Evolutionary conservation across 2,797 vertebrate genomes (phyloP).

Genomic region (Semaprochilodus insignis): DNA sequence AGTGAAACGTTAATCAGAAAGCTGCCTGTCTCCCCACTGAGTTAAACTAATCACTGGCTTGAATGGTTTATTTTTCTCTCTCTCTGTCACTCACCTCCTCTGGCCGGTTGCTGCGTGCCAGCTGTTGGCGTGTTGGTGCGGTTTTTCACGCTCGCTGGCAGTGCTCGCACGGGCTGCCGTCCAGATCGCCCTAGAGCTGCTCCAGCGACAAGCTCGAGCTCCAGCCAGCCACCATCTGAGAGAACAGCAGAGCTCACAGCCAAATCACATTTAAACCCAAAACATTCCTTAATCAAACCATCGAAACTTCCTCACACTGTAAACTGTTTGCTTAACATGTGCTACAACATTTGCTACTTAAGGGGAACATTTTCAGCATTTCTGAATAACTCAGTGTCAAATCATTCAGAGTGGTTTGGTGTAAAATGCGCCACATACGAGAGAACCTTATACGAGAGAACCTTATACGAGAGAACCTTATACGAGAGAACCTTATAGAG

Average conservation of each 20-base stretch:
- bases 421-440: no score
- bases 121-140: slow-evolving; percentile 55
- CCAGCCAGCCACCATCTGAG: slow-evolving; percentile 51
- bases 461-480: no score
- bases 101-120: slow-evolving; percentile 52
- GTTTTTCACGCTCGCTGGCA: slow-evolving; percentile 57
- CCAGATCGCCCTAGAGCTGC: slow-evolving; percentile 29
- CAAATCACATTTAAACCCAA: slow-evolving; percentile 7
- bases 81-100: slow-evolving; percentile 44
- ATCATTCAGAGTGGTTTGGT: no score
- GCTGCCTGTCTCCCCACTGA: no score
- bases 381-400: no score
- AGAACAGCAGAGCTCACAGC: slow-evolving; percentile 19
- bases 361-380: no score
- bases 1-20: no score
- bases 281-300: background rate
- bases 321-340: background rate
- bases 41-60: no score
- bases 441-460: no score
- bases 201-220: slow-evolving; percentile 56
- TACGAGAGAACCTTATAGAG: no score
- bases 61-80: background rate
- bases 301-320: background rate
- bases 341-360: no score
- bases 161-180: slow-evolving; percentile 52